Base-by-base conservation (phyloP, 2,888 invertebrate genomes). In the Adelognathus sp. region DNA sequence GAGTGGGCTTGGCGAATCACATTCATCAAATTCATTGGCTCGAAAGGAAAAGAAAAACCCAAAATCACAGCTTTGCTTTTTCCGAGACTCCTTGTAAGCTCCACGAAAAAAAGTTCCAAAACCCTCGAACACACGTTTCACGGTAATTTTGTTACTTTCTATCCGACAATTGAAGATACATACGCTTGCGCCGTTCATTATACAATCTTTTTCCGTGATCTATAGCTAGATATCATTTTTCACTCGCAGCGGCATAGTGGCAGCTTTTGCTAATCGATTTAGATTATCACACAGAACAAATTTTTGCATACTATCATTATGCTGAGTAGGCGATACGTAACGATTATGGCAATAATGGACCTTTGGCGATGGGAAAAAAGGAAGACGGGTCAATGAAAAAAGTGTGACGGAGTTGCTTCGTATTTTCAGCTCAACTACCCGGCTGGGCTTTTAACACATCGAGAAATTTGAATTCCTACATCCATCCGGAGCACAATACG, bases 371-470 rank as follows among this genome's bases (percentile, higher is more conserved):
- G n/a, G n/a, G 18, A 24, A 21, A 46, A 24, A 50, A 50, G 24
- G 21, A 24, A 4, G 1, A 18, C 1, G n/a, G n/a, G n/a, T n/a
- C n/a, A 1, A 3, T 11, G 1, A 46, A 9, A 21, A 46, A 21
- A 9, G 3, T 46, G 18, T 64, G n/a, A 52, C 24, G 24, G 9
- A 52, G 4, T 3, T n/a, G n/a, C n/a, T n/a, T n/a, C n/a, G n/a
- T n/a, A 52, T 78, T 89, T 88, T 72, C 83, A 91, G 91, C 85
- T 71, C 89, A 91, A 85, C 81, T 92, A 87, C 92, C 92, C 76
- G 96, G 96, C 50, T 97, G 97, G 97, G 93, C 95, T n/a, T 93
- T 93, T 60, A 95, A 96, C 86, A 95, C 95, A 0, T 96, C 96
- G 24, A 92, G 96, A 56, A 95, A 96, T 87, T 94, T 95, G 21